Base-by-base conservation (phyloP, 2,888 invertebrate species). In the Brassicogethes aeneus region DNA sequence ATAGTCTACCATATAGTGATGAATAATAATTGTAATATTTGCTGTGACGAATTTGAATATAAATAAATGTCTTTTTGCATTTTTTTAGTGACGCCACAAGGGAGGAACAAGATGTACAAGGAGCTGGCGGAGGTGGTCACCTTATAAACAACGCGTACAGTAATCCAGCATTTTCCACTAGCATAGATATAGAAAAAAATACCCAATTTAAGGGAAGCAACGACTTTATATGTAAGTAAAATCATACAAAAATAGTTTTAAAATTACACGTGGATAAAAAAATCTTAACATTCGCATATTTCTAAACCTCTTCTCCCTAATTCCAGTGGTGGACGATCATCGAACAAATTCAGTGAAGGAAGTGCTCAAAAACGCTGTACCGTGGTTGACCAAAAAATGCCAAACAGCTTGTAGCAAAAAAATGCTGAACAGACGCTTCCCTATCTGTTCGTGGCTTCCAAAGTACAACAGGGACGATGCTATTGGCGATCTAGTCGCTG, bases 401-500 rank as follows among this genome's bases (percentile, higher is more conserved):
- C 66, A 60, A 39, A 68, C 68, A 23, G 64, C 68, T 3, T 78
- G 79, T 56, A 83, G 80, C 39, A 79, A 77, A 55, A 87, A 87
- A 68, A 81, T 78, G 46, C 70, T 89, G 15, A 74, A 80, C 65
- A 83, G 82, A 64, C 74, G 85, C 43, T 55, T 90, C 37, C 89
- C 92, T 3, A 74, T 90, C 39, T 62, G 83, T 3, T 67, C 64
- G 40, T 92, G 92, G 92, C 65, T 88, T 50, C 89, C 88, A 2
- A 77, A 74, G 50, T 91, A 92, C 44, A 78, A 77, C 70, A 79
- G 73, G 54, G 56, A 85, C 82, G 69, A 80, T 76, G 82, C 88
- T 3, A 68, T 89, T 37, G 88, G 91, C 7, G 94, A 95, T 71
- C 64, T 91, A 33, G 85, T 95, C 46, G 93, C 94, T 2, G 56